Conservation (phyloP, 1,140 invertebrate species). For the Mizuhopecten yessoensis region DNA sequence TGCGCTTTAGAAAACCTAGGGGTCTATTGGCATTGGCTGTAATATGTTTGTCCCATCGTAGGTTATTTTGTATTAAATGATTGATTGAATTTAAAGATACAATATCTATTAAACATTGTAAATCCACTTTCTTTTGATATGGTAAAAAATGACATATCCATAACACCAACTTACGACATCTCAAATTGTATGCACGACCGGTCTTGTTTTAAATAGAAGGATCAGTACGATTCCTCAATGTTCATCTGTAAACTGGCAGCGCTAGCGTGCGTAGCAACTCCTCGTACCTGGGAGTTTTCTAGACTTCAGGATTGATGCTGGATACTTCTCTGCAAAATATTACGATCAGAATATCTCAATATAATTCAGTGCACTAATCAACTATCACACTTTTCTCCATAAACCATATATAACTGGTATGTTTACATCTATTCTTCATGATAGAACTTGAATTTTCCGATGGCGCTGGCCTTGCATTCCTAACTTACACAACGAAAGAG, state of each 20-base stretch:
- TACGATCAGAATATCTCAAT: neutral
- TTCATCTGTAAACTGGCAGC: neutral
- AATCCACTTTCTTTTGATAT: no score
- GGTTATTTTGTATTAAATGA: no score
- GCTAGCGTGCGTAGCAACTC: conserved; percentile 36
- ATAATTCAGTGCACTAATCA: neutral
- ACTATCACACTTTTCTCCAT: neutral
- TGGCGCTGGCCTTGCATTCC: neutral
- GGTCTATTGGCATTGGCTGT: no score
- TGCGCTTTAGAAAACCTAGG: no score
- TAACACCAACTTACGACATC: neutral
- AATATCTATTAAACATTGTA: no score
- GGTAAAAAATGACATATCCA: no score
- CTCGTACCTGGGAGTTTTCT: neutral
- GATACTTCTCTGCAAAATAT: neutral
- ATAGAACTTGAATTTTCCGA: conserved; percentile 28
- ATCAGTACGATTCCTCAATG: neutral
- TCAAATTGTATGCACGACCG: neutral
- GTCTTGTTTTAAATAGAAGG: no score
- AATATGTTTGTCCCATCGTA: no score
- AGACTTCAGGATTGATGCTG: neutral
- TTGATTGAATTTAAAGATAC: no score
- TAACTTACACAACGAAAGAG: neutral
- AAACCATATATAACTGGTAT: neutral
- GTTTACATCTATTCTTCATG: neutral